Evolutionary conservation across 2,113 vertebrate species (phyloP).

Genomic region (Pedionomus torquatus): DNA sequence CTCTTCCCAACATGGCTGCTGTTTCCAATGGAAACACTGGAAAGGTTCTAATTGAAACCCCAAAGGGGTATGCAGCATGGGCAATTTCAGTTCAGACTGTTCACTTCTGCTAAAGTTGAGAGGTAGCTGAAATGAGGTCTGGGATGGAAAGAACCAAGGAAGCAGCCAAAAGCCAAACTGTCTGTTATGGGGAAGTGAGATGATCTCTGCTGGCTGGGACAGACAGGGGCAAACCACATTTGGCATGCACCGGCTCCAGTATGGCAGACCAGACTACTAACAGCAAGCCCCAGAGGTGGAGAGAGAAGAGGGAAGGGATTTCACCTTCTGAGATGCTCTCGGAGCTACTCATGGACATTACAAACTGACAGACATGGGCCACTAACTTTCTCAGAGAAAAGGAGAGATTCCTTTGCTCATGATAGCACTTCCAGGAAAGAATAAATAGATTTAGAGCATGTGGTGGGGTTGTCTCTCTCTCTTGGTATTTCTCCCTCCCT

Average conservation of each 20-base stretch:
- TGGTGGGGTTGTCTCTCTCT: not conserved
- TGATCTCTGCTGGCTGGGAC: not conserved
- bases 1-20: not conserved
- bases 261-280: not conserved
- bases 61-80: accelerated
- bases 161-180: not conserved
- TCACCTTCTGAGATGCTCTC: not conserved
- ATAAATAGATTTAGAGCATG: not conserved
- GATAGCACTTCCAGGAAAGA: not conserved
- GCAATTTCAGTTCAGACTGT: not conserved
- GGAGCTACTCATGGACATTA: not conserved
- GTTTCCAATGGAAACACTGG: not conserved
- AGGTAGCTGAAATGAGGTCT: not conserved
- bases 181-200: not conserved
- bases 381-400: not conserved
- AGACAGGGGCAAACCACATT: not conserved
- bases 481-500: not conserved
- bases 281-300: not conserved
- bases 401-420: accelerated
- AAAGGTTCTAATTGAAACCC: not conserved
- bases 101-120: not conserved
- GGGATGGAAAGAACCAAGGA: not conserved
- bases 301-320: not conserved
- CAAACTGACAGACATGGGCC: not conserved
- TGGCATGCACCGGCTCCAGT: not conserved